These are phyloP conservation scores for Orchestia grillus DNA, from an alignment of 1,140 invertebrate species.

Conservation along the genomic window DNA sequence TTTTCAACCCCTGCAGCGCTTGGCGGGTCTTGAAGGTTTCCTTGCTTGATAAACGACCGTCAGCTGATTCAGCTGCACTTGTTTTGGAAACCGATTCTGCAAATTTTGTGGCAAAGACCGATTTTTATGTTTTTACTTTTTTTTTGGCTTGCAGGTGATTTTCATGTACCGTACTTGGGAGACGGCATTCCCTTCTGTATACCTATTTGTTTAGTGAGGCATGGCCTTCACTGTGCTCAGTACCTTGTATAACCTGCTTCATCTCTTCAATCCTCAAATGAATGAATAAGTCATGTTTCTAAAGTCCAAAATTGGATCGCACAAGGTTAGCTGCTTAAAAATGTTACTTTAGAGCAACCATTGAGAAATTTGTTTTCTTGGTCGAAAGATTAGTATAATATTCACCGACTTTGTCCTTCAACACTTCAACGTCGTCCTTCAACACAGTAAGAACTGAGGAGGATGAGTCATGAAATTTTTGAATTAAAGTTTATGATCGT, in stretches of 20 bases:
- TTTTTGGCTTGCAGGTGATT: background rate
- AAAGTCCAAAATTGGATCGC: background rate
- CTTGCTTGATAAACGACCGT: background rate
- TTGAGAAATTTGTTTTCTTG: background rate
- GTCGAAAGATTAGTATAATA: background rate
- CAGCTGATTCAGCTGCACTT: background rate
- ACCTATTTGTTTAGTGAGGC: background rate
- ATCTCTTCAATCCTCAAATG: no score
- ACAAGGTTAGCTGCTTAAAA: background rate
- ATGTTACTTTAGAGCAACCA: background rate
- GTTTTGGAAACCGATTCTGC: background rate
- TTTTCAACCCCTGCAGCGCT: background rate
- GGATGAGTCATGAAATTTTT: background rate
- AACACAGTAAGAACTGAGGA: background rate
- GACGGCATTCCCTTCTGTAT: background rate
- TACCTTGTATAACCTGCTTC: no score
- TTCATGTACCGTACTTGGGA: background rate
- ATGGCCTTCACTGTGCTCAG: background rate
- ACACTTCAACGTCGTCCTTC: background rate
- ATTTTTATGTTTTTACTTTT: background rate
- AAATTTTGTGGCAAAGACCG: background rate
- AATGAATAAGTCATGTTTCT: background rate
- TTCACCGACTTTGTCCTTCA: background rate
- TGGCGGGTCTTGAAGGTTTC: background rate
- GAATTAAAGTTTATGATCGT: background rate